phyloP scores from a whole-genome alignment of 2,113 vertebrate species.

The Tursiops truncatus region DNA sequence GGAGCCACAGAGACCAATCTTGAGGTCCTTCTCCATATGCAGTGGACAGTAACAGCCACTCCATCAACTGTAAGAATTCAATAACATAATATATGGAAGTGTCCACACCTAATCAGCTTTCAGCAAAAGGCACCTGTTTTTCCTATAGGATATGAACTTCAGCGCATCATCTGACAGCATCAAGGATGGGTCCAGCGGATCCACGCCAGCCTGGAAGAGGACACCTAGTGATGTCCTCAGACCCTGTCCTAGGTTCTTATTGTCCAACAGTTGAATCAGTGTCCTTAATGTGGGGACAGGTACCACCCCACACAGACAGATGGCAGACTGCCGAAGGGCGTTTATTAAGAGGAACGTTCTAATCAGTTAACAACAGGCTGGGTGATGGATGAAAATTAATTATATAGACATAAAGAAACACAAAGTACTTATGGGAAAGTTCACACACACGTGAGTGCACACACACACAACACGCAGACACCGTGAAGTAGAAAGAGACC shows the following conservation, averaged over 20 bases:
- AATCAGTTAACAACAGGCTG: rapidly evolving
- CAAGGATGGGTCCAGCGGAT: too few species aligned
- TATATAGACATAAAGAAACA: too few species aligned
- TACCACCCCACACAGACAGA: background rate
- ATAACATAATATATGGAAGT: rapidly evolving
- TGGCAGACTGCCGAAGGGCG: rapidly evolving
- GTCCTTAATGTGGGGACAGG: background rate
- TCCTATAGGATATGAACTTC: background rate
- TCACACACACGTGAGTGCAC: background rate
- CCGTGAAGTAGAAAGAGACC: rapidly evolving
- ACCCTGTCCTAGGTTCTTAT: too few species aligned
- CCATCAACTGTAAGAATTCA: background rate
- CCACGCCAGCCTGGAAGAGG: background rate
- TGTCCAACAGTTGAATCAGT: rapidly evolving
- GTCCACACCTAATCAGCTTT: too few species aligned
- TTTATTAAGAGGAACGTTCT: too few species aligned
- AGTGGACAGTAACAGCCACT: rapidly evolving
- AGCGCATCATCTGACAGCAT: background rate
- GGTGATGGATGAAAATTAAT: background rate
- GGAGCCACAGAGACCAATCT: rapidly evolving
- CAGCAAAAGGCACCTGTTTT: rapidly evolving
- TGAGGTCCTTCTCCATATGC: background rate
- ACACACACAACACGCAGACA: rapidly evolving
- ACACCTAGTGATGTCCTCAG: rapidly evolving
- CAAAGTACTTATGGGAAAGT: background rate